These are phyloP conservation scores for Cyprinus carpio DNA, from an alignment of 2,113 vertebrate species.

Conservation along the genomic window DNA sequence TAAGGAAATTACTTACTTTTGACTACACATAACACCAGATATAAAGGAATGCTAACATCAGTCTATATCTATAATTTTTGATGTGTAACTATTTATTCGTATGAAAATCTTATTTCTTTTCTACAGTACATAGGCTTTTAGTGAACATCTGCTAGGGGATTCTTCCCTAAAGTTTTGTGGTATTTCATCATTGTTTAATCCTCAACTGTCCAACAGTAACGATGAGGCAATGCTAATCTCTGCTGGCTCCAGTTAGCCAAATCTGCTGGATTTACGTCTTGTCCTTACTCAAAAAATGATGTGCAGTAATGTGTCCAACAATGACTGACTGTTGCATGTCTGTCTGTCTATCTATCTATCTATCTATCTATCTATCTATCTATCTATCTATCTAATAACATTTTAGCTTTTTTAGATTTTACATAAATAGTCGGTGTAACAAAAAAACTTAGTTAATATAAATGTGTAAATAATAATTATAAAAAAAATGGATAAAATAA, in stretches of 20 bases:
- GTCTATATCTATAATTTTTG: not conserved
- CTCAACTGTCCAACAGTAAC: constrained; percentile 52
- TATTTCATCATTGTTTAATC: constrained; percentile 59
- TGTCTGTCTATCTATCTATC: not conserved
- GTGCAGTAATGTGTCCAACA: not conserved
- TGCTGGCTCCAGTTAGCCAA: not conserved
- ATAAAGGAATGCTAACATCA: not conserved
- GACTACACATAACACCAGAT: not conserved
- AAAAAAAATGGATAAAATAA: no score
- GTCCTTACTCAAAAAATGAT: constrained; percentile 4
- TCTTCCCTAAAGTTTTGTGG: constrained; percentile 42
- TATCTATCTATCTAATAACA: no score
- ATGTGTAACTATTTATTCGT: not conserved
- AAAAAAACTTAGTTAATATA: not conserved
- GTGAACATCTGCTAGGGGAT: constrained; percentile 20
- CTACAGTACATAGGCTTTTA: not conserved
- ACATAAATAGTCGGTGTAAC: no score
- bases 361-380: no score
- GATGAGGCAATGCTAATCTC: constrained; percentile 49
- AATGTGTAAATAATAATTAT: no score
- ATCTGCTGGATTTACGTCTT: constrained; percentile 9
- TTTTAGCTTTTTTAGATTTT: no score
- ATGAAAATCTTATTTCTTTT: not conserved
- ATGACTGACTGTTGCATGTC: constrained; percentile 11
- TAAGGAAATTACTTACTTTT: not conserved